Base-by-base conservation (phyloP, 2,888 invertebrate species). In the Microplitis deprimator region DNA sequence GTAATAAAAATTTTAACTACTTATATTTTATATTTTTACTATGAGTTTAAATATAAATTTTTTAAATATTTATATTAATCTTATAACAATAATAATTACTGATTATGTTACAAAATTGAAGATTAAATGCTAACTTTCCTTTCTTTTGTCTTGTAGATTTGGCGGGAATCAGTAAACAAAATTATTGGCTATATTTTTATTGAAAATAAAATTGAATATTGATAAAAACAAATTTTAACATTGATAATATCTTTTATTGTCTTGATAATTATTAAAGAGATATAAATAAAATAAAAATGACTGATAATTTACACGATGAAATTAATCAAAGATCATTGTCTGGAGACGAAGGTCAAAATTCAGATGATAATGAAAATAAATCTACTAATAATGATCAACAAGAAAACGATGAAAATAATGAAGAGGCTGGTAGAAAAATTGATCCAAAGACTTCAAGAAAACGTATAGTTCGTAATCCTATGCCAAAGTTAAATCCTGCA, bases 401-500 rank as follows among this genome's bases (percentile, higher is more conserved):
- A 2, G 79, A 73, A 29, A 71, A 82, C 68, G 74, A 82, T 69
- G 77, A 77, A 20, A 76, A 79, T n/a, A 77, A 80, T 1, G 78
- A 83, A 1, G 73, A 85, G 0, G 88, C 87, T 69, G 72, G 62
- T 1, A 87, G 91, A 29, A 92, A 91, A 85, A 90, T 92, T 0
- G 86, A 87, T 81, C 86, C 86, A 5, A 84, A 89, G 62, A 87
- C 88, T 0, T 91, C 92, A 82, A 91, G 91, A 39, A 93, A 92
- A 82, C 90, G 92, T 68, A 90, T 93, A 0, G 89, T 92, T 0
- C 92, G 92, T 78, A 94, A 94, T 87, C 94, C 95, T 0, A 91
- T 93, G 76, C 93, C 93, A 1, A 92, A 93, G 80, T 89, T 96
- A 29, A 94, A 95, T 80, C 92, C 93, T 0, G 94, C 94, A 40